These are phyloP conservation scores for Enteromius treurensis DNA, from an alignment of 2,797 vertebrate genomes.

Conservation along the genomic window DNA sequence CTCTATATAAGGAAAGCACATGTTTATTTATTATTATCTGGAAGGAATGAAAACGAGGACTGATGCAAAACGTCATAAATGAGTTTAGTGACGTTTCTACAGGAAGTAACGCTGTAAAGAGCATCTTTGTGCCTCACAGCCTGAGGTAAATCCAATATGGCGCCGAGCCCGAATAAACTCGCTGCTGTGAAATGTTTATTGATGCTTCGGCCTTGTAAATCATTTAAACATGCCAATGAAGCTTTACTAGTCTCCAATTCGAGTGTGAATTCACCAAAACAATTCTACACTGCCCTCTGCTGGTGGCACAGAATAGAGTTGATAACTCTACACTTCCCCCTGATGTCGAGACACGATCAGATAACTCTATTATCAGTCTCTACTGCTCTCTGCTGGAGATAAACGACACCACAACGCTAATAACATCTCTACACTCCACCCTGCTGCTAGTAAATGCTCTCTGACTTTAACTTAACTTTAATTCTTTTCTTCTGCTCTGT, in stretches of 20 bases:
- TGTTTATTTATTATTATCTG: neutral
- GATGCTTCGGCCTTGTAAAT: neutral
- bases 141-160: neutral
- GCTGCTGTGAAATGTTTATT: neutral
- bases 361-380: neutral
- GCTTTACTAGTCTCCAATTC: neutral
- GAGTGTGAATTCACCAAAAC: neutral
- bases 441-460: neutral
- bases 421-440: neutral
- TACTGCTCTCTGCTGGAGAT: neutral
- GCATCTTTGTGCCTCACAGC: neutral
- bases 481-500: neutral
- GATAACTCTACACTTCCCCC: neutral
- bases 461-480: too few relatives aligned
- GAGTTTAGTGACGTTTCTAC: neutral
- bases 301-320: neutral
- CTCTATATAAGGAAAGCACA: too few relatives aligned
- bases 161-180: neutral
- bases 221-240: neutral
- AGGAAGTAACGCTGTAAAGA: neutral
- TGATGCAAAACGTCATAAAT: neutral
- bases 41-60: neutral
- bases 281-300: neutral
- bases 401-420: neutral
- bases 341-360: neutral